phyloP scores from a whole-genome alignment of 2,888 invertebrate genomes.

The Aphrophora alni region DNA sequence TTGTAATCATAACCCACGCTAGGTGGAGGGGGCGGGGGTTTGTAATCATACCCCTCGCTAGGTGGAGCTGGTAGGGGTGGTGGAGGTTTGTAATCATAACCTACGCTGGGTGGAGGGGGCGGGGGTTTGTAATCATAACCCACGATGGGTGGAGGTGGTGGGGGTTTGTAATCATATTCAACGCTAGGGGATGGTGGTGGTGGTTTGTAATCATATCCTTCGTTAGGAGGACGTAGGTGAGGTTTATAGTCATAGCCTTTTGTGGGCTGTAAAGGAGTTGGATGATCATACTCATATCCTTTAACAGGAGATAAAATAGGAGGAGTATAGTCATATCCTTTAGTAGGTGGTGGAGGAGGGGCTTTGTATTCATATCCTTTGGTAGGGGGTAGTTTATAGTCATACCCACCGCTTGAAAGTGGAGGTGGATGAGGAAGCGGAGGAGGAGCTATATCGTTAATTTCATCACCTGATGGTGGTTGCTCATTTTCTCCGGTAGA shows the following conservation, averaged over 20 bases:
- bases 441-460: not conserved
- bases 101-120: not conserved
- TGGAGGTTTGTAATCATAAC: not conserved
- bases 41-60: not conserved
- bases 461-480: not conserved
- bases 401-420: not conserved
- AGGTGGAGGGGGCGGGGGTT: not conserved
- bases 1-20: not conserved
- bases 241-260: not conserved
- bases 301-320: no score
- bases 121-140: not conserved
- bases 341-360: not conserved
- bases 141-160: not conserved
- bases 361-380: not conserved
- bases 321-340: not conserved
- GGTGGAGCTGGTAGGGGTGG: not conserved
- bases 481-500: no score
- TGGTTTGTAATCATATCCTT: not conserved
- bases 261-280: no score
- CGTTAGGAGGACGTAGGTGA: not conserved
- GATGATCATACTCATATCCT: no score
- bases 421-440: not conserved
- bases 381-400: not conserved
- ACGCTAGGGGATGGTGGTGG: not conserved
- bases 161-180: not conserved